phyloP scores from a whole-genome alignment of 1,140 invertebrate genomes.

The Phymorhynchus buccinoides region DNA sequence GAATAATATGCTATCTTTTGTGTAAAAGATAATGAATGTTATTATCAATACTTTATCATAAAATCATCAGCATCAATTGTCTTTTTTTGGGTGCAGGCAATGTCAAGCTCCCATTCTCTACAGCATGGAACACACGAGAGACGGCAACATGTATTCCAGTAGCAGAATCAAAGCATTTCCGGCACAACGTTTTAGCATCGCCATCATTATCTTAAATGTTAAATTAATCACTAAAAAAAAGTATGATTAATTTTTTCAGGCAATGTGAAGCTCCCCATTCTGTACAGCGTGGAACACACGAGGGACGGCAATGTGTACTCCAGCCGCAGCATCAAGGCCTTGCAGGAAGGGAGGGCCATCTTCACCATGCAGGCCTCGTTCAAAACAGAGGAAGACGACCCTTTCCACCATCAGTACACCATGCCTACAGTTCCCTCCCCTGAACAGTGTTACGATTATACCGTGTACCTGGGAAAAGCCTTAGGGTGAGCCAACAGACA shows the following conservation, averaged over 20 bases:
- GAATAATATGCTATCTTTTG: too few species aligned
- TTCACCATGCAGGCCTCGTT: constrained; percentile 72
- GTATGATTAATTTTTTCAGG: too few species aligned
- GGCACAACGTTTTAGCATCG: too few species aligned
- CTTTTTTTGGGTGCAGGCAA: too few species aligned
- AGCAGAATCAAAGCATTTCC: too few species aligned
- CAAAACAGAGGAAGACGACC: constrained; percentile 65
- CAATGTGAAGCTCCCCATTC: constrained; percentile 65
- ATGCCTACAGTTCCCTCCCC: constrained; percentile 64
- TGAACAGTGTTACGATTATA: constrained; percentile 48
- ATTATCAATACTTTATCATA: too few species aligned
- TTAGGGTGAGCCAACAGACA: constrained; percentile 32
- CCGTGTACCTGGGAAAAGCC: constrained; percentile 24
- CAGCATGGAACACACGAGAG: too few species aligned
- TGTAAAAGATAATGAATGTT: too few species aligned
- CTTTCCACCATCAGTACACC: constrained; percentile 57
- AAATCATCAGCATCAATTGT: too few species aligned
- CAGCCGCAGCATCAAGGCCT: constrained; percentile 69
- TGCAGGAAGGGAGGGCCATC: constrained; percentile 68
- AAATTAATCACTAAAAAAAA: too few species aligned
- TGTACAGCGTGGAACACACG: constrained; percentile 70
- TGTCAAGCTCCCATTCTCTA: too few species aligned
- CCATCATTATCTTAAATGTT: background rate
- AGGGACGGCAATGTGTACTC: constrained; percentile 70
- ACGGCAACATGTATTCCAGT: too few species aligned